Base-by-base conservation (phyloP, 2,888 invertebrate genomes). In the Andrena camellia region DNA sequence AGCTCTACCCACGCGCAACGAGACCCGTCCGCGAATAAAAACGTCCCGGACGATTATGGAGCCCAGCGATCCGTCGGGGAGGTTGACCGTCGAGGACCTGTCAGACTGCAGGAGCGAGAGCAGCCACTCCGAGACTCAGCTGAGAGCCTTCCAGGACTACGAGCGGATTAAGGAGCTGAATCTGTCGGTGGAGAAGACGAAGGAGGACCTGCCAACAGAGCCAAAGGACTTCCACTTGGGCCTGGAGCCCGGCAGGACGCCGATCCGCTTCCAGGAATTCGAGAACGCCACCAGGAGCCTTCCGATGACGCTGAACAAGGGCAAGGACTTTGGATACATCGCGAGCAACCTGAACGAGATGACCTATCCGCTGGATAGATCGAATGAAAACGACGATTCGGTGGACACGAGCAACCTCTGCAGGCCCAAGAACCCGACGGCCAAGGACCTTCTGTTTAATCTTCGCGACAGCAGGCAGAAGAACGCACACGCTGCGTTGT, bases 61-160 rank as follows among this genome's bases (percentile, higher is more conserved):
- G 74, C 79, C 89, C 63, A 87, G 74, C 75, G 91, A 91, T 69
- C 89, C 90, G 69, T 83, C 90, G 85, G 86, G 81, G 57, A 85
- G 90, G 8, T 64, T 85, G 50, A 74, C 85, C 42, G 86, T 85
- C 29, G 92, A 91, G 33, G 90, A 90, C 6, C 79, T 91, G 57
- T 91, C 91, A 31, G 91, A 92, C 20, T 86, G 90, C 50, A 85
- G 90, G 35, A 91, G 91, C 83, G 89, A 91, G 8, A 90, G 90
- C 68, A 89, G 87, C 26, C 90, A 92, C 54, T 93, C 91, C 63
- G 93, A 92, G 23, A 86, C 86, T 3, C 91, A 93, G 2, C 70
- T 91, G 5, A 86, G 91, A 57, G 87, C 88, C 5, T 93, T 90
- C 60, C 91, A 91, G 62, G 92, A 91, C 35, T 93, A 91, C 81